Percentiles rank a stretch among this genome's conserved stretches.
Conservation (phyloP, 2,797 vertebrate species). For the Merluccius polli region DNA sequence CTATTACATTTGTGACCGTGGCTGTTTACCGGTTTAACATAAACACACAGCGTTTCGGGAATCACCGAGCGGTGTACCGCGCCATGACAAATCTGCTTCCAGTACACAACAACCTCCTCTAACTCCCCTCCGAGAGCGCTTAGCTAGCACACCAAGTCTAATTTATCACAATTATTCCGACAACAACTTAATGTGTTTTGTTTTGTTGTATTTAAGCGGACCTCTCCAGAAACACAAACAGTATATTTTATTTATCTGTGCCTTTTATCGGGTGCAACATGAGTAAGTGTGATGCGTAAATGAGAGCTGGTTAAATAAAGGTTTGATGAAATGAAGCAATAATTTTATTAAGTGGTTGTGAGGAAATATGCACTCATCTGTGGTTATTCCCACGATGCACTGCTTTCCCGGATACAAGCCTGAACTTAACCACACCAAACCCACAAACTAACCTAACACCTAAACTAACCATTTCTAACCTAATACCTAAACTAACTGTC, state of each 20-base stretch:
- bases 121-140: not conserved
- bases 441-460: not conserved
- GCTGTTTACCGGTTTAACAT: constrained; percentile 38
- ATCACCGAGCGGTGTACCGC: not conserved
- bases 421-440: not conserved
- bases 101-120: not conserved
- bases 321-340: constrained; percentile 5
- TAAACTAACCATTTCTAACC: not conserved
- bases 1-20: constrained; percentile 38
- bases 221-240: not conserved
- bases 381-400: not conserved
- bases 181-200: not conserved
- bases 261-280: not conserved
- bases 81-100: constrained; percentile 1
- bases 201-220: no score
- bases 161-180: not conserved
- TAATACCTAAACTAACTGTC: no score
- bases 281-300: not conserved
- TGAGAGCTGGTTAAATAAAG: not conserved
- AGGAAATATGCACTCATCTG: not conserved
- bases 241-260: not conserved
- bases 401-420: not conserved
- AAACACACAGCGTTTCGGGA: constrained; percentile 6
- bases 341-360: not conserved
- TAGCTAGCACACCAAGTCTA: not conserved